These are phyloP conservation scores for Drosophila auraria DNA, from an alignment of 1,140 invertebrate genomes.

Conservation along the genomic window DNA sequence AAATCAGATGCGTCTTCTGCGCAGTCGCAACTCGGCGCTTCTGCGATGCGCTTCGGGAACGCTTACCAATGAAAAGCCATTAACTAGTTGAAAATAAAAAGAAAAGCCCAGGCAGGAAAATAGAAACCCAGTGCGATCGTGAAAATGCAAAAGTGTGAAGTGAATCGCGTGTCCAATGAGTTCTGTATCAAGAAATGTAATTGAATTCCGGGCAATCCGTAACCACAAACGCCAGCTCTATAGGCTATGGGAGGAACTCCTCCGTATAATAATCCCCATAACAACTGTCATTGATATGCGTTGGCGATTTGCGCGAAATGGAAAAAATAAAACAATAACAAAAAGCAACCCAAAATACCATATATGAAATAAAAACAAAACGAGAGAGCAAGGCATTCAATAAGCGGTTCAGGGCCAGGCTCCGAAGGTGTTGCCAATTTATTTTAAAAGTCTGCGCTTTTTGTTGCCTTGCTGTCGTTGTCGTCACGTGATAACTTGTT, in stretches of 20 bases:
- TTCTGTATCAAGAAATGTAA: conserved; percentile 49
- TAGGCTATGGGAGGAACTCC: conserved; percentile 7
- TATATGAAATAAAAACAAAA: conserved; percentile 30
- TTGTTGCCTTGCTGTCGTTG: conserved; percentile 41
- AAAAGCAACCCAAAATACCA: conserved; percentile 21
- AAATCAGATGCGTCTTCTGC: conserved; percentile 56
- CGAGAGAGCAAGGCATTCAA: conserved; percentile 62
- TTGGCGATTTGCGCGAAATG: conserved; percentile 30
- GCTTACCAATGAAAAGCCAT: conserved; percentile 13
- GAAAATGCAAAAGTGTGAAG: conserved; percentile 44
- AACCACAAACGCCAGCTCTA: conserved; percentile 20
- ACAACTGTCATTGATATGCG: conserved; percentile 41
- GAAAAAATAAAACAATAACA: conserved; percentile 24
- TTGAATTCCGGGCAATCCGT: conserved; percentile 37
- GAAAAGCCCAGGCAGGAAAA: conserved; percentile 14
- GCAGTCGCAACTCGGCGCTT: conserved; percentile 72
- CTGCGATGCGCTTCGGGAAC: conserved; percentile 47
- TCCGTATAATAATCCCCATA: conserved; percentile 11
- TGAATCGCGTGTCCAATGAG: conserved; percentile 35
- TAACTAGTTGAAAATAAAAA: conserved; percentile 15
- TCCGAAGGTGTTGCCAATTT: conserved; percentile 79
- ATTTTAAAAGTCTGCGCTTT: conserved; percentile 68
- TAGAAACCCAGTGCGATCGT: conserved; percentile 29
- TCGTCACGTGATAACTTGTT: conserved; percentile 75
- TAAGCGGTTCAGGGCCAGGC: conserved; percentile 78